Evolutionary conservation across 2,888 invertebrate species (phyloP).

Genomic region (Alviniconcha strummeri): DNA sequence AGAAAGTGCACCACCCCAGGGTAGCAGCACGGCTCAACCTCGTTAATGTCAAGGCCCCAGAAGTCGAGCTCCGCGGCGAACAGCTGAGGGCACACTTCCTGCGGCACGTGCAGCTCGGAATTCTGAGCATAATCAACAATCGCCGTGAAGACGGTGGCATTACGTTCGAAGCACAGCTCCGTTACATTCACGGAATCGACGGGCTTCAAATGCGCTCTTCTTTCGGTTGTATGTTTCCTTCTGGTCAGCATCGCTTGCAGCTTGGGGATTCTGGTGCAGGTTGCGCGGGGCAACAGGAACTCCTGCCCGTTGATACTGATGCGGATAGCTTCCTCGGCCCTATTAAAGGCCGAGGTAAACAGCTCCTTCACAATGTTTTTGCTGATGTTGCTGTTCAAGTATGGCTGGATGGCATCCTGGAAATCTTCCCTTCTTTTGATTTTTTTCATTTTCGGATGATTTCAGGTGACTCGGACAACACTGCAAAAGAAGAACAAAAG

Average conservation of each 20-base stretch:
- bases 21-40: slow-evolving; percentile 44
- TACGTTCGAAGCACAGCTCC: slow-evolving; percentile 1
- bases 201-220: no score
- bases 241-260: neutral
- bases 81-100: slow-evolving; percentile 91
- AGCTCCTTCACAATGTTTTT: neutral
- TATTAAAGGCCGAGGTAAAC: neutral
- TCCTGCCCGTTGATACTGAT: neutral
- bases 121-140: slow-evolving; percentile 74
- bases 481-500: no score
- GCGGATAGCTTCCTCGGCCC: neutral
- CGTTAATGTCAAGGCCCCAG: slow-evolving; percentile 43
- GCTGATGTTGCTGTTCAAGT: neutral
- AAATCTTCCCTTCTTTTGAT: neutral
- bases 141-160: slow-evolving; percentile 36
- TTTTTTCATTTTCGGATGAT: no score
- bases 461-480: no score
- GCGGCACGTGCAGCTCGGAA: slow-evolving; percentile 92
- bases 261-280: neutral
- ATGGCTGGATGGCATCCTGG: neutral
- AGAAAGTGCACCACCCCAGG: slow-evolving; percentile 15
- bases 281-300: neutral
- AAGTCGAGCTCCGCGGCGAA: slow-evolving; percentile 75
- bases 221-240: no score
- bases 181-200: no score